Evolutionary conservation across 2,888 invertebrate species (phyloP), one percentile per base, ranked within the genome.

Genomic region (Blastobasis adustella): DNA sequence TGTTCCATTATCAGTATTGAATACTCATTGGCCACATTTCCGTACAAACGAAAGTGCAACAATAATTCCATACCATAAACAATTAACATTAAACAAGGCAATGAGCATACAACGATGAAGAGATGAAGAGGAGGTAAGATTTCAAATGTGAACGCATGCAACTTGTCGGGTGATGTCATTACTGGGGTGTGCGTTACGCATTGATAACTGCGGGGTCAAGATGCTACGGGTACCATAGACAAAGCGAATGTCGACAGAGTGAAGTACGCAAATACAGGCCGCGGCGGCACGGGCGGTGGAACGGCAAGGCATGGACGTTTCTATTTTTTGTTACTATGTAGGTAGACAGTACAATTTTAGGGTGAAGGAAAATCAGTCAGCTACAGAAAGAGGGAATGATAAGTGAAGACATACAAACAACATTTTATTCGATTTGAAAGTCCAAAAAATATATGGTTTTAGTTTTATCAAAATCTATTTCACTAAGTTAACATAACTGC

Each of bases 201-300:
- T 69, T 76, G 62, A 73, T 64, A 72, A 79, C 78, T 79, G 84
- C 83, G 72, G 79, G 82, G 64, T 64, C 79, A 79, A 71, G 79
- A 82, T 78, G 80, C 85, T 82, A 83, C 78, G 71, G 73, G 69
- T 73, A 79, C 77, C 79, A 81, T 70, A 79, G 76, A 78, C 67
- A 77, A 85, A 86, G 85, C 85, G 71, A 65, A 77, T 78, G 79
- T 79, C 76, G 73, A 79, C 69, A 75, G 69, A 73, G 75, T 78
- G 75, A 75, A 65, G 63, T 62, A 74, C 69, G 70, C 66, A 65
- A 68, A 70, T 60, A 75, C 72, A 74, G 23, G 23, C 23, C 23
- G 23, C 23, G 23, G 23, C 23, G 23, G 23, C 23, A 23, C 23
- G 23, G 23, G 23, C 23, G 23, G 23, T 23, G 23, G 23, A 3